Evolutionary conservation across 2,797 vertebrate species (phyloP).

Genomic region (Malurus splendens): DNA sequence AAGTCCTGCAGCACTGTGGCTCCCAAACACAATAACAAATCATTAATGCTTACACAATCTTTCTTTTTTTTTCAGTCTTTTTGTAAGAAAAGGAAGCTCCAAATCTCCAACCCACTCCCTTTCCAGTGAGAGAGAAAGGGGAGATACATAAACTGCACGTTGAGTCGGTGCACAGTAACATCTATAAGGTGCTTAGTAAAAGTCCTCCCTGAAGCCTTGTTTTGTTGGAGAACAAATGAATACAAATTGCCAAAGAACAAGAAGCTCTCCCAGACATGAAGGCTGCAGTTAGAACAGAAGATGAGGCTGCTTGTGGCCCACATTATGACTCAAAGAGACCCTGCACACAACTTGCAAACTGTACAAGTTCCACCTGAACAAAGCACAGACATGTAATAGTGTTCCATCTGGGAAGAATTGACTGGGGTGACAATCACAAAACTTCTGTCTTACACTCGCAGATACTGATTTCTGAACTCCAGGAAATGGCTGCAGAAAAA

Average conservation of each 20-base stretch:
- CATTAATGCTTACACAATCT: slow-evolving; percentile 1
- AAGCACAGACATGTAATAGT: neutral
- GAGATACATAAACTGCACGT: neutral
- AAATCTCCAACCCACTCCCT: neutral
- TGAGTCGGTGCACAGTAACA: neutral
- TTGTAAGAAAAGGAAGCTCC: neutral
- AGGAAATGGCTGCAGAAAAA: neutral
- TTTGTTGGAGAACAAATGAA: slow-evolving; percentile 1
- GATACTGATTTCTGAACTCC: neutral
- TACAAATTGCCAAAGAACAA: slow-evolving; percentile 1
- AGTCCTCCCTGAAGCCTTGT: neutral
- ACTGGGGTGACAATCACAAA: neutral
- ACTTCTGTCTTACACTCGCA: neutral
- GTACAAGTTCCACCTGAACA: neutral
- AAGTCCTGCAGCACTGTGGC: slow-evolving; percentile 39
- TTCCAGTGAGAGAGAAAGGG: neutral
- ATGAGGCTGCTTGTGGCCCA: neutral
- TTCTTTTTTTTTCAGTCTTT: neutral
- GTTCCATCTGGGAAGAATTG: neutral
- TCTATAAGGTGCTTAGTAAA: neutral
- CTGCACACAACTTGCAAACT: neutral
- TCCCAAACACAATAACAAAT: slow-evolving; percentile 30
- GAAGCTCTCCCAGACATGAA: neutral
- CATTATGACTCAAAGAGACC: neutral
- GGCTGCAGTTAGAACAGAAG: neutral